These are phyloP conservation scores for Pristionchus japonicus DNA, from an alignment of 2,888 invertebrate genomes.

Conservation along the genomic window DNA sequence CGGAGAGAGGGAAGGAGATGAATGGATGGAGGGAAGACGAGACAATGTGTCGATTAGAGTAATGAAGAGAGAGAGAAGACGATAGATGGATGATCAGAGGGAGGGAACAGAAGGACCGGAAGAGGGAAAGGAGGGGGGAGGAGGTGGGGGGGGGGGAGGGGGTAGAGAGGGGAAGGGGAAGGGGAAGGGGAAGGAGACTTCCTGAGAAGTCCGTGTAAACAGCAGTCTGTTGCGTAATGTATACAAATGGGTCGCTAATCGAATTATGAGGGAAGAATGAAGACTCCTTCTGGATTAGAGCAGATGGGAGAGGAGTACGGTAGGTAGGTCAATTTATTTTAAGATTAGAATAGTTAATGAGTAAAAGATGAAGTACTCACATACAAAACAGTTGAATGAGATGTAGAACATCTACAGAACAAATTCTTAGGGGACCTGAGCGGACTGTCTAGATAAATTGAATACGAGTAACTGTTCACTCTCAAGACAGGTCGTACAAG, in stretches of 20 bases:
- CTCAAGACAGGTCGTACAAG: too few relatives aligned
- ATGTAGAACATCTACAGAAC: too few relatives aligned
- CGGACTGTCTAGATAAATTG: neutral
- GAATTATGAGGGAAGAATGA: constrained; percentile 36
- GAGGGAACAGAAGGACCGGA: constrained; percentile 38
- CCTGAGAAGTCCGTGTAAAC: constrained; percentile 48
- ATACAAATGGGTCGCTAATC: constrained; percentile 38
- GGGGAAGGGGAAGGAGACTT: constrained; percentile 48
- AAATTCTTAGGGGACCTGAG: too few relatives aligned
- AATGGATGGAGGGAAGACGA: constrained; percentile 24
- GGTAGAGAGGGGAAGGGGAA: constrained; percentile 44
- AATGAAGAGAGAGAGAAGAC: constrained; percentile 43
- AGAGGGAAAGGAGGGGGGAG: constrained; percentile 46
- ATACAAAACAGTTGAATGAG: too few relatives aligned
- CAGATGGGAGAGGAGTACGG: constrained; percentile 5
- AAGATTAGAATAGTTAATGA: too few relatives aligned
- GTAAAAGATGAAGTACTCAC: too few relatives aligned
- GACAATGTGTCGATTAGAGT: constrained; percentile 39
- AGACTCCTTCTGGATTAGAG: neutral
- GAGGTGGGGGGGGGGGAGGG: constrained; percentile 46
- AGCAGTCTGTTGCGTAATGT: constrained; percentile 36
- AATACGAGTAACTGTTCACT: too few relatives aligned
- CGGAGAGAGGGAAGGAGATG: neutral
- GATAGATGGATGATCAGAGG: constrained; percentile 44
- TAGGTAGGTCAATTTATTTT: neutral